A percentile compares a stretch with the other conserved stretches of the same genome.
Conservation (phyloP, 2,113 vertebrate species). For the Zosterops lateralis region DNA sequence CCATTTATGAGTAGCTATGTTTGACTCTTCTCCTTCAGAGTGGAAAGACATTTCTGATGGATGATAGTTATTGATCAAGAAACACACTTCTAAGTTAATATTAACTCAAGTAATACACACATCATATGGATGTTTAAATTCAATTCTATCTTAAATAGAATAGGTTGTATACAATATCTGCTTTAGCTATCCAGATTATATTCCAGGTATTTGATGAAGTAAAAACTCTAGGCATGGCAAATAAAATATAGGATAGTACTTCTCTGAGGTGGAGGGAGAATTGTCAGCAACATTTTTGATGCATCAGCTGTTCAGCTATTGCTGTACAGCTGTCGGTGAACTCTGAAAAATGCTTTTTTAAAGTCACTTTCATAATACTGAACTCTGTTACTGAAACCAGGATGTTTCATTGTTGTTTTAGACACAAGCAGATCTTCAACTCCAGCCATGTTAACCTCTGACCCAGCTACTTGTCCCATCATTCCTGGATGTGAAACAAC, state of each 20-base stretch:
- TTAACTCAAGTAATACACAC: background rate
- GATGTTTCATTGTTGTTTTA: constrained; percentile 49
- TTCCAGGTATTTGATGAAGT: background rate
- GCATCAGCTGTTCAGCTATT: background rate
- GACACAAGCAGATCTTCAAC: constrained; percentile 88
- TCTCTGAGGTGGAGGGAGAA: background rate
- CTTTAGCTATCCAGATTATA: background rate
- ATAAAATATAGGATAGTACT: background rate
- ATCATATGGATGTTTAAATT: background rate
- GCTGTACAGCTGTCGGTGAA: background rate
- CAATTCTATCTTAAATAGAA: background rate
- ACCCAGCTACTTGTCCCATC: constrained; percentile 91
- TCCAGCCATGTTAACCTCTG: constrained; percentile 83
- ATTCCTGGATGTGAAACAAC: constrained; percentile 97
- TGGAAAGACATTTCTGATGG: background rate
- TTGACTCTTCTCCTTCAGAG: background rate
- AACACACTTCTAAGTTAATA: background rate
- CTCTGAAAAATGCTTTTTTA: background rate
- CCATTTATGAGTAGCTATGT: accelerated
- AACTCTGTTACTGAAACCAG: background rate
- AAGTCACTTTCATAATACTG: background rate
- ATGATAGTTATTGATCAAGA: background rate
- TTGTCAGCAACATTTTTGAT: background rate
- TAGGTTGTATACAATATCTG: background rate
- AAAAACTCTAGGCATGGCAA: background rate